Evolutionary conservation across 2,888 invertebrate genomes (phyloP).

Genomic region (Zhengitettix transpicula): DNA sequence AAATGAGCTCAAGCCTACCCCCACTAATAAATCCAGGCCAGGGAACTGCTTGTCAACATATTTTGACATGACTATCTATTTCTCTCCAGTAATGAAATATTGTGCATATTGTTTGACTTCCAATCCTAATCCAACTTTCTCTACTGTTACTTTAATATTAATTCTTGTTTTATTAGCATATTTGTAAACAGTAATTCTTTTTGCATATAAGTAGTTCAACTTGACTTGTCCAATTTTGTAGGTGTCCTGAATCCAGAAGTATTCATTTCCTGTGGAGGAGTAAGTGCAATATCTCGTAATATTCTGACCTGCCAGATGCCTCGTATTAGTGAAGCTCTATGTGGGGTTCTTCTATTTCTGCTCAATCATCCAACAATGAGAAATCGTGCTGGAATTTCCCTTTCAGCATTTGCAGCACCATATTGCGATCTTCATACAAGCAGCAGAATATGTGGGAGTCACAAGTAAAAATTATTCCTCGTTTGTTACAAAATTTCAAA

Average conservation of each 20-base stretch:
- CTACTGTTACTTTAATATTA: neutral
- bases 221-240: constrained; percentile 17
- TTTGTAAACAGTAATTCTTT: neutral
- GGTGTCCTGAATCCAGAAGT: constrained; percentile 68
- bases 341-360: constrained; percentile 71
- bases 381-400: constrained; percentile 54
- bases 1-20: no score
- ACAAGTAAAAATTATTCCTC: no score
- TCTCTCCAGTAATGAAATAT: no score
- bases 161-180: neutral
- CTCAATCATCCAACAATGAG: constrained; percentile 72
- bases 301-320: constrained; percentile 74
- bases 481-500: no score
- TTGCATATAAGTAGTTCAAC: no score
- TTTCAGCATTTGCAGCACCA: constrained; percentile 78
- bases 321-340: constrained; percentile 75
- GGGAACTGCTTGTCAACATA: no score
- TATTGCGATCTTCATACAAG: constrained; percentile 78
- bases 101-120: no score
- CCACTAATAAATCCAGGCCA: no score
- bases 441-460: neutral
- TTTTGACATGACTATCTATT: no score
- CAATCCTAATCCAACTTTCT: no score
- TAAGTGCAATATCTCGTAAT: constrained; percentile 63
- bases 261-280: constrained; percentile 66